Percentiles rank a stretch among this genome's conserved stretches.
Evolutionary conservation across 2,888 invertebrate species (phyloP).

Genomic region (Epirrita christyi): DNA sequence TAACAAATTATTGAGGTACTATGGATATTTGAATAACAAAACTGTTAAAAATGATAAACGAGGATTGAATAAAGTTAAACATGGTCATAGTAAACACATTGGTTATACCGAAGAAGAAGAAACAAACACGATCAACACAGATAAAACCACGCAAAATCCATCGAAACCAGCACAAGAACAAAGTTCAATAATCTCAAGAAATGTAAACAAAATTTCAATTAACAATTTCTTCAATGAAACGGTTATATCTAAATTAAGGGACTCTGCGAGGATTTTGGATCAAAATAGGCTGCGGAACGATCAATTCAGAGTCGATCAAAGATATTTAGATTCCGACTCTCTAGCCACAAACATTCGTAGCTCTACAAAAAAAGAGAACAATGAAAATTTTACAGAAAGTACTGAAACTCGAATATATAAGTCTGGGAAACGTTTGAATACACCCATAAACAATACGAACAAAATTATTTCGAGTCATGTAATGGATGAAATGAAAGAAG

Average conservation of each 20-base stretch:
- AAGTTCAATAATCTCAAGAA: slow-evolving; percentile 45
- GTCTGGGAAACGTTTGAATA: slow-evolving; percentile 70
- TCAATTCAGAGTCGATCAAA: slow-evolving; percentile 63
- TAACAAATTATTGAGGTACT: slow-evolving; percentile 75
- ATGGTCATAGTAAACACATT: slow-evolving; percentile 26
- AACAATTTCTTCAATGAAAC: slow-evolving; percentile 64
- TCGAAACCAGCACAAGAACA: slow-evolving; percentile 43
- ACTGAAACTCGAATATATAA: slow-evolving; percentile 50
- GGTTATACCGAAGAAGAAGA: slow-evolving; percentile 32
- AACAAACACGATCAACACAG: slow-evolving; percentile 36
- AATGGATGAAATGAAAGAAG: slow-evolving; percentile 42
- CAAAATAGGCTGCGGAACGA: slow-evolving; percentile 68
- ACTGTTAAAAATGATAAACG: slow-evolving; percentile 65
- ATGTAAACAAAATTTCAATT: slow-evolving; percentile 54
- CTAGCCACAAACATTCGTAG: slow-evolving; percentile 45
- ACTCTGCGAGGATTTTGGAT: slow-evolving; percentile 65
- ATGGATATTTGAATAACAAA: slow-evolving; percentile 78
- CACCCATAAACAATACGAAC: slow-evolving; percentile 57
- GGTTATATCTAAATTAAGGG: slow-evolving; percentile 55
- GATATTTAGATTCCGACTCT: slow-evolving; percentile 61
- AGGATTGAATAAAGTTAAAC: slow-evolving; percentile 49
- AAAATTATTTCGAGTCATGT: slow-evolving; percentile 35
- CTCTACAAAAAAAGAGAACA: slow-evolving; percentile 46
- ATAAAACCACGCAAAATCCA: slow-evolving; percentile 38
- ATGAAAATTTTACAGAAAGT: slow-evolving; percentile 44